phyloP scores from a whole-genome alignment of 1,140 invertebrate genomes.

The Olivierus martensii region DNA sequence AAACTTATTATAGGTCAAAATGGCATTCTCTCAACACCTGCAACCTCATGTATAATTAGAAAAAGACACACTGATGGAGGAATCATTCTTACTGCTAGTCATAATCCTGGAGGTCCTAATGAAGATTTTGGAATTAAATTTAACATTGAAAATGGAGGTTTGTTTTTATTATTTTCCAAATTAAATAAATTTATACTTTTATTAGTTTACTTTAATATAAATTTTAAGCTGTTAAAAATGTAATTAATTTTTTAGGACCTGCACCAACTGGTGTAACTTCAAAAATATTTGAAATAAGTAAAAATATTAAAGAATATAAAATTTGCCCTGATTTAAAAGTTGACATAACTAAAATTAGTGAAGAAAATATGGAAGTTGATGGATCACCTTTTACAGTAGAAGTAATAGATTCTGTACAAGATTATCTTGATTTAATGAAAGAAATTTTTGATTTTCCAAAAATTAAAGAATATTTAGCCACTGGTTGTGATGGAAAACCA shows the following conservation, averaged over 20 bases:
- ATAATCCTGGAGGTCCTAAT: constrained; percentile 95
- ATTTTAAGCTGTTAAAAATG: no score
- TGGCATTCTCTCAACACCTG: constrained; percentile 92
- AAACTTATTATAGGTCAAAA: constrained; percentile 80
- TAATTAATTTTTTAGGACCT: constrained; percentile 42
- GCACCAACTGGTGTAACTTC: constrained; percentile 85
- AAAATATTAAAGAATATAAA: constrained; percentile 59
- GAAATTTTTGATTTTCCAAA: constrained; percentile 90
- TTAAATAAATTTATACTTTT: neutral
- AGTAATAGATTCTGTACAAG: constrained; percentile 78
- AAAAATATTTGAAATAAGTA: constrained; percentile 71
- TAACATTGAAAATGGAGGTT: constrained; percentile 86
- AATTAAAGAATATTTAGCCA: constrained; percentile 59
- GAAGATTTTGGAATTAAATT: constrained; percentile 99
- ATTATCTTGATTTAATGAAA: constrained; percentile 89
- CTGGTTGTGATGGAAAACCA: constrained; percentile 33
- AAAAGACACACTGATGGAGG: constrained; percentile 76
- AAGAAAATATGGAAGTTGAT: constrained; percentile 44
- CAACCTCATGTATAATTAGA: constrained; percentile 85
- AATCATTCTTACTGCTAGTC: constrained; percentile 94
- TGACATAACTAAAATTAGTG: constrained; percentile 56
- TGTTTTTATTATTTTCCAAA: neutral
- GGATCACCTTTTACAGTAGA: constrained; percentile 64
- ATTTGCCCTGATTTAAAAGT: constrained; percentile 59
- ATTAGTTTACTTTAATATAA: neutral